Evolutionary conservation across 2,888 invertebrate species (phyloP).

Genomic region (Pristionchus exspectatus): DNA sequence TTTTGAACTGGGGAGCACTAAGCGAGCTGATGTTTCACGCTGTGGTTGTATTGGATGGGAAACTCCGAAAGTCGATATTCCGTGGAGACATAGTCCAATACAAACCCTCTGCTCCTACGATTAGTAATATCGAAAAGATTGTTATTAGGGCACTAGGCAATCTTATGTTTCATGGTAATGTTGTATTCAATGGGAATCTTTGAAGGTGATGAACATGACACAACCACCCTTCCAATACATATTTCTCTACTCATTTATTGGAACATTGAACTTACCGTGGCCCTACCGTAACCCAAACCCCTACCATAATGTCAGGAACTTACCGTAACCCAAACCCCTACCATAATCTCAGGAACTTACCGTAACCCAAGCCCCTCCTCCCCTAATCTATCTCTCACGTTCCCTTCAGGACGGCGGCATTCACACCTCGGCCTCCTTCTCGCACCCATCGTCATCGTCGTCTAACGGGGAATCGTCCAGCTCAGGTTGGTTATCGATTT

Average conservation of each 20-base stretch:
- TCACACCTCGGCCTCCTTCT: conserved; percentile 35
- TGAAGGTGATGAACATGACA: neutral
- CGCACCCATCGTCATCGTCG: neutral
- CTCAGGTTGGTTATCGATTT: neutral
- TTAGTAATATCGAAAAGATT: no score
- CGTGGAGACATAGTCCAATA: no score
- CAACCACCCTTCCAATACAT: neutral
- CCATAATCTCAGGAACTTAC: neutral
- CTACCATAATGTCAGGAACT: neutral
- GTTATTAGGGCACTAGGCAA: no score
- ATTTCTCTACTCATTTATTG: neutral
- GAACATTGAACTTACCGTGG: neutral
- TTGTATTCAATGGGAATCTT: neutral
- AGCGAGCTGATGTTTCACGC: no score
- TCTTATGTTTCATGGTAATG: neutral
- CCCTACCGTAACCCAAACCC: neutral
- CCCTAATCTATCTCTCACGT: no score
- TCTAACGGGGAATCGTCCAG: neutral
- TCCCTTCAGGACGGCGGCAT: neutral
- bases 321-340: neutral
- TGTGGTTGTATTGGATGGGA: no score
- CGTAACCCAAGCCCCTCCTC: neutral
- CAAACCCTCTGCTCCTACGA: no score
- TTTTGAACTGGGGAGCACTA: neutral
- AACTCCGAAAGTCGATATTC: no score